phyloP scores from a whole-genome alignment of 2,113 vertebrate species.

The Barbus barbus region DNA sequence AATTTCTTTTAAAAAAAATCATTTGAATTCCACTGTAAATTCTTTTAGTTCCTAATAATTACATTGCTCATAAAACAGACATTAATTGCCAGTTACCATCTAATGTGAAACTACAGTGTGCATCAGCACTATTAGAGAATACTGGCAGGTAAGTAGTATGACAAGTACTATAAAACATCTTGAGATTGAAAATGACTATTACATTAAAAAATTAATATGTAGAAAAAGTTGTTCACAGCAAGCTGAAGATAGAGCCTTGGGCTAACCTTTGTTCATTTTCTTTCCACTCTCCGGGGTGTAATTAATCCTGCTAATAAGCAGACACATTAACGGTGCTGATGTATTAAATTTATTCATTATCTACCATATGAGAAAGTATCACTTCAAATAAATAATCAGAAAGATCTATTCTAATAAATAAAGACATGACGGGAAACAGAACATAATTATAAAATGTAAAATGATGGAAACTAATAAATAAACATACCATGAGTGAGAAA shows the following conservation, averaged over 20 bases:
- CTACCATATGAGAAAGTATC: background rate
- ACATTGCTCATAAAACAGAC: background rate
- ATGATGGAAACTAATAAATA: background rate
- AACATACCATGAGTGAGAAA: background rate
- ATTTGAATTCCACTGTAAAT: background rate
- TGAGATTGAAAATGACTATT: slow-evolving; percentile 3
- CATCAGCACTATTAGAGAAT: background rate
- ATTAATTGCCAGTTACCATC: background rate
- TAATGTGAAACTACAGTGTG: background rate
- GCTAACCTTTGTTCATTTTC: slow-evolving; percentile 26
- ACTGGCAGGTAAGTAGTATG: background rate
- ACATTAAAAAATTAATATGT: background rate
- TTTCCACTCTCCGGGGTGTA: background rate
- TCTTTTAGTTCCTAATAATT: background rate
- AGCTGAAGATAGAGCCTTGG: background rate
- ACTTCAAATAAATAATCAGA: slow-evolving; percentile 14
- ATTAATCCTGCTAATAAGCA: slow-evolving; percentile 26
- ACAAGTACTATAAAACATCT: background rate
- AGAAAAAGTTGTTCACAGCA: background rate
- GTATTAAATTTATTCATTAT: background rate
- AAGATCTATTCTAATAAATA: background rate
- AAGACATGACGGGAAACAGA: background rate
- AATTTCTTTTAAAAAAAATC: too few relatives aligned
- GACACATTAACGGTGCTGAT: background rate
- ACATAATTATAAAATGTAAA: background rate